Conservation (phyloP, 2,797 vertebrate species). For the Cossypha caffra region DNA sequence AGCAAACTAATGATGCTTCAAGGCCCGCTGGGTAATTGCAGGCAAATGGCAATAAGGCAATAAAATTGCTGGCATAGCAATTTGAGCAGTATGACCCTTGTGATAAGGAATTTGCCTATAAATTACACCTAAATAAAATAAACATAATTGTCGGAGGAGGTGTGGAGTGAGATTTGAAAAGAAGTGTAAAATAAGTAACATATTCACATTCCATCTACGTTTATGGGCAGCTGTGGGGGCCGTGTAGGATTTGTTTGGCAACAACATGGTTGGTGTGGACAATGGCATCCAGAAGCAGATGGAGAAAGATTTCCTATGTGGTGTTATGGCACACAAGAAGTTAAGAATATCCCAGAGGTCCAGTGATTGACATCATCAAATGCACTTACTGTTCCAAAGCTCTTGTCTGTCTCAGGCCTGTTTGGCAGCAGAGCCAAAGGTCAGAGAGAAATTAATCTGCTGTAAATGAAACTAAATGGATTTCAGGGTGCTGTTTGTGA, state of each 20-base stretch:
- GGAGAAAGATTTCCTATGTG: neutral
- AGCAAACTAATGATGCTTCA: neutral
- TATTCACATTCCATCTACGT: neutral
- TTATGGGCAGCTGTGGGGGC: neutral
- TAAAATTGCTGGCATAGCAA: neutral
- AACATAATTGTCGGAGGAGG: neutral
- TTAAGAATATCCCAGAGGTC: constrained; percentile 10
- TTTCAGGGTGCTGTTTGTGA: constrained; percentile 53
- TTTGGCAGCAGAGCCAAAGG: constrained; percentile 56
- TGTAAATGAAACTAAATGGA: constrained; percentile 72
- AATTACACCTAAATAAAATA: neutral
- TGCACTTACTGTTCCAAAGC: constrained; percentile 11
- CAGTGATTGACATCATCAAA: constrained; percentile 53
- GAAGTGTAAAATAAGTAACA: neutral
- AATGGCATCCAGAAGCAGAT: neutral
- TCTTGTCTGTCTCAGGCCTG: constrained; percentile 18
- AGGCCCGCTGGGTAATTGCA: neutral
- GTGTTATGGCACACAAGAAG: neutral
- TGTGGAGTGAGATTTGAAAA: neutral
- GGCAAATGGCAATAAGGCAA: neutral
- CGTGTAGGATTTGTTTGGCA: neutral
- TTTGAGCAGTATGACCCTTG: neutral
- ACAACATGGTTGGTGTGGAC: neutral
- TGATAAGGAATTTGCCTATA: neutral
- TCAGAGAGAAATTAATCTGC: constrained; percentile 68